Evolutionary conservation across 2,113 vertebrate species (phyloP).

Genomic region (Trogon melanurus): DNA sequence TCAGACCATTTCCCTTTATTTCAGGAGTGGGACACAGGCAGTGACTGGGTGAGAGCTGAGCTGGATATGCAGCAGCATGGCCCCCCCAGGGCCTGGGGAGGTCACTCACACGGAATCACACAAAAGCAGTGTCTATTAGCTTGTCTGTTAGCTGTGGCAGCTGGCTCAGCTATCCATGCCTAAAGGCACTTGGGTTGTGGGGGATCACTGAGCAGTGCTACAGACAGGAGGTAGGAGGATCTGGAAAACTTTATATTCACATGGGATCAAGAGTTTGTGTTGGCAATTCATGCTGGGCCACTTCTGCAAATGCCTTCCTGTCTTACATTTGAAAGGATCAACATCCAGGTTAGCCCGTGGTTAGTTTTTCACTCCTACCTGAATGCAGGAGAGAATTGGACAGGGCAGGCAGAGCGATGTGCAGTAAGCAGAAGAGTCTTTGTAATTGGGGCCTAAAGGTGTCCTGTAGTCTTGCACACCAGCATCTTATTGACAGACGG

Average conservation of each 20-base stretch:
- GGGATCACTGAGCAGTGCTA: background rate
- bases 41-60: rapidly evolving
- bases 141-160: background rate
- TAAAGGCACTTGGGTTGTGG: background rate
- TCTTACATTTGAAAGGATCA: background rate
- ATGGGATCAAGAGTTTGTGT: background rate
- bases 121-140: background rate
- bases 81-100: background rate
- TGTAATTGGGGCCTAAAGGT: background rate
- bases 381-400: background rate
- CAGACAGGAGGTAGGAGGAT: background rate
- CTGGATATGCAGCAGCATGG: background rate
- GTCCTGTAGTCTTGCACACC: background rate
- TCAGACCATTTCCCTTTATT: background rate
- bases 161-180: background rate
- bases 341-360: background rate
- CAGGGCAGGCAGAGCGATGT: background rate
- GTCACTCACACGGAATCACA: background rate
- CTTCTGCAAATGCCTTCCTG: background rate
- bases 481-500: background rate
- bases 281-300: background rate
- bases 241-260: background rate
- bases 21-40: background rate
- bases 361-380: background rate
- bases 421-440: background rate